Percentiles rank a stretch among this genome's conserved stretches.
Evolutionary conservation across 2,888 invertebrate species (phyloP).

Genomic region (Teinopalpus imperialis): DNA sequence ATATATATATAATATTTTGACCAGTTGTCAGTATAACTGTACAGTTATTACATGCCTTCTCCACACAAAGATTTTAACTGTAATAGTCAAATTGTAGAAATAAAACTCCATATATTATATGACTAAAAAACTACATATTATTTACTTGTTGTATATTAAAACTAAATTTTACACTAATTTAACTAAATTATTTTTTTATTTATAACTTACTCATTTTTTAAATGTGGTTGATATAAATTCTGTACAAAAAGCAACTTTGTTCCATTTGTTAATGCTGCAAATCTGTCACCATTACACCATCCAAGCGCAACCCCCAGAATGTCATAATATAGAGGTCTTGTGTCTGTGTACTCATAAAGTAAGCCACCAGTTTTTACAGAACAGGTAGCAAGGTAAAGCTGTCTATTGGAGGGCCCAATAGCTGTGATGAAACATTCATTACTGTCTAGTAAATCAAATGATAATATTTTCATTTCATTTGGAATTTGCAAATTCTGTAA

Average conservation of each 20-base stretch:
- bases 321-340: slow-evolving; percentile 35
- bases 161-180: too few species aligned
- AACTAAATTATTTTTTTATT: too few species aligned
- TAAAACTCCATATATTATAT: too few species aligned
- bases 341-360: slow-evolving; percentile 42
- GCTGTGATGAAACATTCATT: slow-evolving; percentile 62
- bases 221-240: slow-evolving; percentile 56
- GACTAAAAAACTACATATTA: too few species aligned
- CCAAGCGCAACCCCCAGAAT: slow-evolving; percentile 63
- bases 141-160: too few species aligned
- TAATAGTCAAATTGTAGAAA: too few species aligned
- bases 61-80: too few species aligned
- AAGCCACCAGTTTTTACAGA: slow-evolving; percentile 55
- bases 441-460: slow-evolving; percentile 62
- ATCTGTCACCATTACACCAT: slow-evolving; percentile 56
- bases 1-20: too few species aligned
- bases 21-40: too few species aligned
- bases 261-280: slow-evolving; percentile 68
- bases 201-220: slow-evolving; percentile 54
- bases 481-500: slow-evolving; percentile 56
- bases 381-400: slow-evolving; percentile 44
- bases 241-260: slow-evolving; percentile 59
- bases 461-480: slow-evolving; percentile 43
- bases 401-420: slow-evolving; percentile 23
- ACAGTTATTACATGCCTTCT: too few species aligned